Evolutionary conservation across 2,113 vertebrate genomes (phyloP).

Genomic region (Trematocara nigrifrons): DNA sequence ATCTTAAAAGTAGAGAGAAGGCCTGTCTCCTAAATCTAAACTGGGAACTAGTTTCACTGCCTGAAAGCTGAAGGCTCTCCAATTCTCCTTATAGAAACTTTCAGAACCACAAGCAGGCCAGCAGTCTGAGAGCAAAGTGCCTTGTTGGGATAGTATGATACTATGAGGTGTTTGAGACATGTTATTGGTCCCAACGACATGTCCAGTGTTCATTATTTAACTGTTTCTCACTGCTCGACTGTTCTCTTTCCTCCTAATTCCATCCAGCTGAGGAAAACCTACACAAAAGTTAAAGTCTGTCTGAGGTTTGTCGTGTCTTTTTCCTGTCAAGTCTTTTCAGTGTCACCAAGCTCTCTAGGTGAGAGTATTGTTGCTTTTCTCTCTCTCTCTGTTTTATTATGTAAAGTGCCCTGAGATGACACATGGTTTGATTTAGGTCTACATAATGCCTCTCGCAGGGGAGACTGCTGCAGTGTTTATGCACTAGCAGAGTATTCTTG

Average conservation of each 20-base stretch:
- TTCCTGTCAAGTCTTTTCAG: background rate
- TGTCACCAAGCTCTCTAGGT: background rate
- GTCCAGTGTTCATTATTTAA: background rate
- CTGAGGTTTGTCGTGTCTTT: background rate
- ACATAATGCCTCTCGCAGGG: background rate
- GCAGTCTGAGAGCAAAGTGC: background rate
- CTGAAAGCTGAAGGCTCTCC: background rate
- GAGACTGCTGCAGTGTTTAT: background rate
- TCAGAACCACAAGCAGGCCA: background rate
- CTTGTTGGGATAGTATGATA: background rate
- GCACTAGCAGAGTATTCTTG: background rate
- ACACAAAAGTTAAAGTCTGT: background rate
- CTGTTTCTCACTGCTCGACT: background rate
- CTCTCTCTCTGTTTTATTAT: background rate
- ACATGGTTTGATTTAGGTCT: background rate
- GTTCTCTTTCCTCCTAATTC: background rate
- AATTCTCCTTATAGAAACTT: background rate
- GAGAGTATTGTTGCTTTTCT: background rate
- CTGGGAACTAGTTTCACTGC: background rate
- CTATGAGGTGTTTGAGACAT: background rate
- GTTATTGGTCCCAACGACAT: background rate
- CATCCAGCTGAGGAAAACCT: background rate
- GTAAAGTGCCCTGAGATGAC: background rate
- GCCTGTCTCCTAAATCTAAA: background rate
- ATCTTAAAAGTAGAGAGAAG: background rate